Evolutionary conservation across 2,888 invertebrate genomes (phyloP), one percentile per base, ranked within the genome.

Genomic region (Dexiosoma caninum): DNA sequence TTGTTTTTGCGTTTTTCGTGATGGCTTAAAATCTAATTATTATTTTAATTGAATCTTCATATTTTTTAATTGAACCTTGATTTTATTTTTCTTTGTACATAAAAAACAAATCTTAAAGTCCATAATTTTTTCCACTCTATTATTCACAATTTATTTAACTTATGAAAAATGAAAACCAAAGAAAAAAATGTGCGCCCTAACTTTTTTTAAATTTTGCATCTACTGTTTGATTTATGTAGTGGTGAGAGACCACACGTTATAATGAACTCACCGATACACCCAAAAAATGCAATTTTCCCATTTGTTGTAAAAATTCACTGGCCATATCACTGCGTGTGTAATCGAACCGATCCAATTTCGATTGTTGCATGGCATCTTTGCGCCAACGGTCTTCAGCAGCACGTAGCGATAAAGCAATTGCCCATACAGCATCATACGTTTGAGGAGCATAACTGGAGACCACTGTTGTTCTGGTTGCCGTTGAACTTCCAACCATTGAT

Each of bases 391-490:
- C 90, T 85, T 94, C 93, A 0, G 94, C 93, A 76, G 92, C 92
- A 77, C 92, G 92, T 66, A 97, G 89, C 0, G 96, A 94, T 23
- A 96, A 87, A 0, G 96, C 96, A 85, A 97, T 95, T 0, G 96
- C 94, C 97, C 97, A 97, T 0, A 97, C 94, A 0, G 97, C 97
- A 87, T 97, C 97, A 88, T 97, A 97, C 0, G 96, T 94, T 86
- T 96, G 95, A 0, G 94, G 94, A 0, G 95, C 95, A 89, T 93
- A 95, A 70, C 92, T 92, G 0, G 94, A 94, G 2, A 93, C 72
- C n/a, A 81, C 23, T 10, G 62, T 14, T 60, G 21, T 32, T 1
- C 14, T 66, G 0, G 12, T 42, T 21, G 6, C 40, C 55, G 9
- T n/a, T n/a, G n/a, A n/a, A n/a, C n/a, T n/a, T n/a, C 40, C 16